Base-by-base conservation (phyloP, 1,140 invertebrate species). In the Cyclina sinensis region DNA sequence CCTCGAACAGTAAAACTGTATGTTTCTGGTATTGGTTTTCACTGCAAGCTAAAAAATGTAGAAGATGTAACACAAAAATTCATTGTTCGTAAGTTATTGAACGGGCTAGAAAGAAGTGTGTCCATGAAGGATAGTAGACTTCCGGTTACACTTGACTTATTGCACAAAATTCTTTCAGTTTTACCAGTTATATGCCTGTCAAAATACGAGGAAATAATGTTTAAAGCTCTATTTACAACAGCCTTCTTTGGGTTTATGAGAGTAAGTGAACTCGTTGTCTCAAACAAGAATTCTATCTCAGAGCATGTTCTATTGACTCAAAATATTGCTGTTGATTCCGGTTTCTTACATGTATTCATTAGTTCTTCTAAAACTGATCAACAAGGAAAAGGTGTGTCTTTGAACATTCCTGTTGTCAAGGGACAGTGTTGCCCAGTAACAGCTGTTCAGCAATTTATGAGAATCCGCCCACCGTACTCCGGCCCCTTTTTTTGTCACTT, bases 341-440 rank as follows among this genome's bases (percentile, higher is more conserved):
- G n/a, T n/a, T n/a, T n/a, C n/a, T n/a, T n/a, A n/a, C n/a, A n/a
- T n/a, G n/a, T n/a, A n/a, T n/a, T n/a, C n/a, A n/a, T n/a, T n/a
- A n/a, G n/a, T n/a, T 32, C 27, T n/a, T 65, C 59, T 5, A 65
- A 65, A 65, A 65, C 59, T 35, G 59, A 65, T 30, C 59, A 65
- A 18, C n/a, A 30, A 5, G n/a, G 59, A 11, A 35, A 9, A 5
- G 59, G 59, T 30, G 59, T 21, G 3, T 21, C 51, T 14, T 4
- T 57, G n/a, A 57, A 57, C 4, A 21, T 4, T 21, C n/a, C n/a
- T n/a, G n/a, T n/a, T n/a, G n/a, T n/a, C n/a, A n/a, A n/a, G n/a
- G n/a, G n/a, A n/a, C n/a, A 51, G 48, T 18, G 9, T 18, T 51
- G 48, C 18, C 48, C 48, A 51, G 48, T 51, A 11, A 51, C 18